Evolutionary conservation across 2,888 invertebrate species (phyloP).

Genomic region (Heliconius aoede): DNA sequence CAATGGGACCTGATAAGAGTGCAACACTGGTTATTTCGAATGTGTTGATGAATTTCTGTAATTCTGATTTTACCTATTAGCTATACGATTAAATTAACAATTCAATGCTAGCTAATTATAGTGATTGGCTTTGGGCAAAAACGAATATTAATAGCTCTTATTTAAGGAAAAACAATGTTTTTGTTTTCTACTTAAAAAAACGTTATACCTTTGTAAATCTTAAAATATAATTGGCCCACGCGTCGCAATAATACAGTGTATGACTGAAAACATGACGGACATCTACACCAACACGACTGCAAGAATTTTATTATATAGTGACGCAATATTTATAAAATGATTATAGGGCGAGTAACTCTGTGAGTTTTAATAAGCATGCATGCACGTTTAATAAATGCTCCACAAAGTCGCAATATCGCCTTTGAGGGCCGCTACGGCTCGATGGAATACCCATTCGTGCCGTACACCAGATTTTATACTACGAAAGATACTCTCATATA

Average conservation of each 20-base stretch:
- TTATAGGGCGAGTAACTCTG: slow-evolving; percentile 43
- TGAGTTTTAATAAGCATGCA: slow-evolving; percentile 54
- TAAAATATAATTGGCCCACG: no score
- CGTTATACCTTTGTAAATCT: no score
- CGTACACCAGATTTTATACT: slow-evolving; percentile 30
- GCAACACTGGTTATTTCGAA: background rate
- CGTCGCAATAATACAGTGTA: no score
- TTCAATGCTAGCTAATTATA: background rate
- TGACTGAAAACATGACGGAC: no score
- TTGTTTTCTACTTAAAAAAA: no score
- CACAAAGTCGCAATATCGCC: slow-evolving; percentile 56
- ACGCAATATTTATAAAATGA: slow-evolving; percentile 26
- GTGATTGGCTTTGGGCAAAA: no score
- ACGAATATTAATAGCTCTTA: no score
- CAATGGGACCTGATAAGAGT: background rate
- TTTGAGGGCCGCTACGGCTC: slow-evolving; percentile 53
- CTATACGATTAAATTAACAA: background rate
- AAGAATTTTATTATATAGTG: background rate
- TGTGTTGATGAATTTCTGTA: background rate
- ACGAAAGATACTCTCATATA: slow-evolving; percentile 12
- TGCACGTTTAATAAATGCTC: slow-evolving; percentile 55
- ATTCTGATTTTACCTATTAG: background rate
- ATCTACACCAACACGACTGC: background rate
- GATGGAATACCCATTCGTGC: slow-evolving; percentile 50
- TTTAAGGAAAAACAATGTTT: no score